phyloP scores from a whole-genome alignment of 1,140 invertebrate species.

The Halictus rubicundus region DNA sequence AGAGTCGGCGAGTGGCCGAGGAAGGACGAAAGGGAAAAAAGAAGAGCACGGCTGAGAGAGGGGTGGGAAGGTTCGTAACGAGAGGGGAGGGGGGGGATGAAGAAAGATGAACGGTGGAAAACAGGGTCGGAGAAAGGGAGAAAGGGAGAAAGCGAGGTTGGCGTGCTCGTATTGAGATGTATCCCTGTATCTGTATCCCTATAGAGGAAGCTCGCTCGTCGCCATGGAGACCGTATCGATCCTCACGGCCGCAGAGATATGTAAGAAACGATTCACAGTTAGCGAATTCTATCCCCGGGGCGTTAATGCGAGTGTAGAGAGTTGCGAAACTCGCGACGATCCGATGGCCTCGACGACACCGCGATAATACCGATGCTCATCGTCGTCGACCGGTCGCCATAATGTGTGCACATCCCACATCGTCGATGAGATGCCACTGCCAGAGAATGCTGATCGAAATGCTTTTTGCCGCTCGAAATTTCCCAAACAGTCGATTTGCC shows the following conservation, averaged over 20 bases:
- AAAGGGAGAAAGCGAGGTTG: constrained; percentile 26
- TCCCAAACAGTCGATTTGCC: no score
- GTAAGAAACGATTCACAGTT: constrained; percentile 72
- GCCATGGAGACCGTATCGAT: constrained; percentile 71
- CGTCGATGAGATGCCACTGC: no score
- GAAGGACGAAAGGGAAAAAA: constrained; percentile 16
- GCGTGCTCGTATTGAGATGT: constrained; percentile 69
- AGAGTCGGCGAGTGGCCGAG: constrained; percentile 37
- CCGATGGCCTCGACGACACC: no score
- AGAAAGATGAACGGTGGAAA: constrained; percentile 13
- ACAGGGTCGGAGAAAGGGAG: constrained; percentile 11
- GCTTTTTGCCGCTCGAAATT: no score
- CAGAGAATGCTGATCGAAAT: no score
- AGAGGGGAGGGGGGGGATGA: background rate
- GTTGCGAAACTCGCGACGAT: constrained; percentile 34
- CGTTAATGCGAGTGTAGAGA: constrained; percentile 69
- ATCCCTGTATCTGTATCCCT: constrained; percentile 67
- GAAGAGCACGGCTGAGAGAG: no score
- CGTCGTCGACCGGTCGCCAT: no score
- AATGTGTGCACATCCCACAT: no score
- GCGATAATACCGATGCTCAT: no score
- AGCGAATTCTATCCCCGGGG: constrained; percentile 65
- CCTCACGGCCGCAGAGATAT: constrained; percentile 64
- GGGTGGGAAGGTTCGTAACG: background rate
- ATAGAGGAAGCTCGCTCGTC: constrained; percentile 58